A percentile compares a stretch with the other conserved stretches of the same genome.
phyloP scores from a whole-genome alignment of 2,888 invertebrate species.

The Theodoxus fluviatilis region DNA sequence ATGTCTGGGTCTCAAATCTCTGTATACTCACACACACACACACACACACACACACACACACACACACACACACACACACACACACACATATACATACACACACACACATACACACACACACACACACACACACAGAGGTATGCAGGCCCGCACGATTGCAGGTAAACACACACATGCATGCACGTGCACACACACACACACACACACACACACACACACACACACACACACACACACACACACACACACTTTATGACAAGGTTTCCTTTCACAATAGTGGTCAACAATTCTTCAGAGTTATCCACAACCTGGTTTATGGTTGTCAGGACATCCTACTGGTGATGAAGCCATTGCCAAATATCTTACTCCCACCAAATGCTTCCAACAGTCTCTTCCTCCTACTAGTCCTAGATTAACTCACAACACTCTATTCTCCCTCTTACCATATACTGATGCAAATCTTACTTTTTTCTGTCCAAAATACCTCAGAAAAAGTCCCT shows the following conservation, averaged over 20 bases:
- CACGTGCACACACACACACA: conserved; percentile 9
- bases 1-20: no score
- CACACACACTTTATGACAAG: background rate
- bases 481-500: no score
- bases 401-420: background rate
- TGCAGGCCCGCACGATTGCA: background rate
- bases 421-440: no score
- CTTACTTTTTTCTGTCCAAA: no score
- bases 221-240: background rate
- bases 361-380: background rate
- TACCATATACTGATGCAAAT: no score
- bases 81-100: background rate
- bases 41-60: background rate
- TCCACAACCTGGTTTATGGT: background rate
- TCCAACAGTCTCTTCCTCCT: background rate
- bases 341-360: background rate
- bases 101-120: conserved; percentile 7
- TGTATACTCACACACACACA: background rate
- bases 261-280: background rate
- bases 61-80: background rate
- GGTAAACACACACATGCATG: background rate
- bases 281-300: background rate
- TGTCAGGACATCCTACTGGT: background rate
- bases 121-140: background rate
- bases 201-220: conserved; percentile 12